Evolutionary conservation across 2,113 vertebrate genomes (phyloP), one percentile per base, ranked within the genome.

Genomic region (Ciconia maguari): DNA sequence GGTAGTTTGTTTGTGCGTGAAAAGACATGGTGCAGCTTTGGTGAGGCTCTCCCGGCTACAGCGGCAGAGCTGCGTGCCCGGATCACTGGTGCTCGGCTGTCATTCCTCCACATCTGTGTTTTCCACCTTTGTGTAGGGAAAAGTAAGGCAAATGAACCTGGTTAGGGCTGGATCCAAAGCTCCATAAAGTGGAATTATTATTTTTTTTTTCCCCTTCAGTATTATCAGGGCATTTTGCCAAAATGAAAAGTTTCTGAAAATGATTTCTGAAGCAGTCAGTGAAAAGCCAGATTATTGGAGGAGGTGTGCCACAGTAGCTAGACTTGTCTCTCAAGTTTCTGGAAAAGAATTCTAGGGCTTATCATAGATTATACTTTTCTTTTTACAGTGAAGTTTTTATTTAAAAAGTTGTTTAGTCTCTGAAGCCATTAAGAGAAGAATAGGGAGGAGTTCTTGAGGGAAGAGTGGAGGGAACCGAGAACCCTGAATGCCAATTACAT

Each of bases 51-150:
- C 4, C 49, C 26, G 34, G 16, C 4, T 4, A 1, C 36, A 2
- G 1, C 0, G 29, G 42, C 38, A 42, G 64, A 60, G 26, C 60
- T 27, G 0, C 1, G 10, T 13, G 10, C 65, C 42, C 21, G 41
- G 9, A 27, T 25, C 32, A 6, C 55, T 12, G n/a, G 22, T 5
- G 9, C 54, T 24, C 52, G 16, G 22, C 16, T 1, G 1, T 14
- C 49, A 7, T 61, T 22, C 14, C 38, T 44, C 44, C 25, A 13
- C 1, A 0, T 12, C 44, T 62, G 10, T 30, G 1, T 78, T 49
- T 86, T 12, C 80, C 57, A 62, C 11, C 8, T 42, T 29, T 12
- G 13, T 12, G 4, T 13, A 70, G 55, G 42, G 65, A 58, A 82
- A 42, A 84, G 36, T 11, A 6, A 48, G 20, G 52, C 5, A n/a